Conservation (phyloP, 2,888 invertebrate species). For the Hydroisotoma schaefferi region DNA sequence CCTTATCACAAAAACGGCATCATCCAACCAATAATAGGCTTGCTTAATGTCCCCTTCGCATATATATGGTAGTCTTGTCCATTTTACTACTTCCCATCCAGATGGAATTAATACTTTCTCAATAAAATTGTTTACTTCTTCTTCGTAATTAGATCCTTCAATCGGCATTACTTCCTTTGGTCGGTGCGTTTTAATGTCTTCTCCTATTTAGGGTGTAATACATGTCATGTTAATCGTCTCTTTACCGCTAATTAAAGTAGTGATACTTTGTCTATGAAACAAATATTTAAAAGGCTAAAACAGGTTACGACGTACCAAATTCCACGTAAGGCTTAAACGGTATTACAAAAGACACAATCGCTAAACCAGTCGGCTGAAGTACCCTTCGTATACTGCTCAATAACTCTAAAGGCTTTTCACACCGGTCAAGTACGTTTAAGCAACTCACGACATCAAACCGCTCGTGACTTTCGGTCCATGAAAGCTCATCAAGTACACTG, state of each 20-base stretch:
- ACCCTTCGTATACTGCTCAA: constrained; percentile 69
- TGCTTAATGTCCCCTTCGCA: constrained; percentile 94
- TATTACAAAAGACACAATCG: constrained; percentile 85
- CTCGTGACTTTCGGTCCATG: constrained; percentile 34
- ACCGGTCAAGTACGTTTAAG: constrained; percentile 90
- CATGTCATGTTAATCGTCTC: neutral
- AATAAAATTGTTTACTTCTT: constrained; percentile 72
- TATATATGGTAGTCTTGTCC: constrained; percentile 90
- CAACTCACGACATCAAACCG: constrained; percentile 76
- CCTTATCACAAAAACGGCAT: constrained; percentile 80
- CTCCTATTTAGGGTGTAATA: neutral
- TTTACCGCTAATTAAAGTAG: neutral
- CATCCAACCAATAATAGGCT: constrained; percentile 86
- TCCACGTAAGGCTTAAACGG: constrained; percentile 95
- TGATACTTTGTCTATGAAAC: neutral
- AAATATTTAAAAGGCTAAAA: neutral
- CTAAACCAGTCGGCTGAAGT: constrained; percentile 68
- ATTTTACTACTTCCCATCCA: constrained; percentile 73
- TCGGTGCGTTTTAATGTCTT: constrained; percentile 59
- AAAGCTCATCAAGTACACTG: constrained; percentile 38
- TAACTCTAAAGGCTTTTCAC: constrained; percentile 76
- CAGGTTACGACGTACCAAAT: constrained; percentile 58
- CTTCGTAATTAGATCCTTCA: constrained; percentile 66
- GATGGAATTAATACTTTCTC: constrained; percentile 62
- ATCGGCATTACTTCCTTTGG: constrained; percentile 68